These are phyloP conservation scores for Zosterops hypoxanthus DNA, from an alignment of 2,113 vertebrate genomes.

Conservation along the genomic window DNA sequence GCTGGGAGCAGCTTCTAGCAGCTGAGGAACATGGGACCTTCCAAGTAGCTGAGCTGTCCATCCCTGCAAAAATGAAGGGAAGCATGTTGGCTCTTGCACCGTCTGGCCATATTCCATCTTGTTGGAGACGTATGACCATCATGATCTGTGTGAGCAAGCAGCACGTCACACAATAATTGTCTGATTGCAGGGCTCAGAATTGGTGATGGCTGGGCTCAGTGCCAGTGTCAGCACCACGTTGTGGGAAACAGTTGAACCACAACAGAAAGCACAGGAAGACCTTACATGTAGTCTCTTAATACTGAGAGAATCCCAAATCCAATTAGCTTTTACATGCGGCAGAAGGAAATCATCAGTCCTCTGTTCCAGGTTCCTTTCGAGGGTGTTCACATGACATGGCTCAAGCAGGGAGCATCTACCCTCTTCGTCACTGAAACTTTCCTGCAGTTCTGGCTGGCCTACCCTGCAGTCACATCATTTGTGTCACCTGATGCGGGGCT, in stretches of 20 bases:
- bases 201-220: not conserved
- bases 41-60: not conserved
- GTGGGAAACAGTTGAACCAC: not conserved
- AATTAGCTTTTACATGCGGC: not conserved
- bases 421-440: not conserved
- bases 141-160: not conserved
- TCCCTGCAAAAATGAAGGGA: not conserved
- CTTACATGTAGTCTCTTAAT: not conserved
- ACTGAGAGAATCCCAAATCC: not conserved
- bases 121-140: rapidly evolving
- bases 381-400: not conserved
- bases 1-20: not conserved
- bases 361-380: not conserved
- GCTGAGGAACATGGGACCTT: not conserved
- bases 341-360: not conserved
- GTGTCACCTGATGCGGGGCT: not conserved
- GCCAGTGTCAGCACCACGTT: not conserved
- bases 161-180: rapidly evolving
- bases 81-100: not conserved
- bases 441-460: not conserved
- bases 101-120: not conserved
- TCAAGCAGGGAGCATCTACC: not conserved
- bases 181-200: not conserved
- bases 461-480: not conserved
- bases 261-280: not conserved